Evolutionary conservation across 2,113 vertebrate genomes (phyloP).

Genomic region (Oncorhynchus keta): DNA sequence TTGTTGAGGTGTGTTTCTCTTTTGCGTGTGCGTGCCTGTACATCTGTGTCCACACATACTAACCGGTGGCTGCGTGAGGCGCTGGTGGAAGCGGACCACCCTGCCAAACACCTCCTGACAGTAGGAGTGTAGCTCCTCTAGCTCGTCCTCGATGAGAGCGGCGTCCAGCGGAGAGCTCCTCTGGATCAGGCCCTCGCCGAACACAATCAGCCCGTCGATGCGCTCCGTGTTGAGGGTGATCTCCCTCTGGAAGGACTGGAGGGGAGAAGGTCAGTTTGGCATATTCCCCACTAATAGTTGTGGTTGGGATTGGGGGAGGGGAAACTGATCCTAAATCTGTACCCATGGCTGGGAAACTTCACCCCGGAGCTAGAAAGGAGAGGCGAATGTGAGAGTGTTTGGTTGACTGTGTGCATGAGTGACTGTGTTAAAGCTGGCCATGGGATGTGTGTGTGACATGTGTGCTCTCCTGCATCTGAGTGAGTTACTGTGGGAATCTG

Average conservation of each 20-base stretch:
- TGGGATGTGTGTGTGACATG: no score
- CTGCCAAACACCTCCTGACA: constrained; percentile 94
- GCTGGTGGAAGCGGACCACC: constrained; percentile 88
- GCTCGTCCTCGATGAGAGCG: constrained; percentile 85
- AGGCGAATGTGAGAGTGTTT: not conserved
- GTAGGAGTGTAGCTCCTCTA: constrained; percentile 90
- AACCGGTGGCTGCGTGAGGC: constrained; percentile 78
- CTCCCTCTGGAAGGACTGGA: constrained; percentile 91
- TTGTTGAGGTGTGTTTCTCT: not conserved
- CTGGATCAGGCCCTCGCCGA: constrained; percentile 90
- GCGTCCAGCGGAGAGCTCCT: constrained; percentile 88
- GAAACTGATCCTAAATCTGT: not conserved
- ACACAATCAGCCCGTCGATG: constrained; percentile 90
- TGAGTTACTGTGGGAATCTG: no score
- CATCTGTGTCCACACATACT: constrained; percentile 46
- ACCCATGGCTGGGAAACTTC: no score
- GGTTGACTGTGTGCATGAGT: not conserved
- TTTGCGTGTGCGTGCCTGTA: not conserved
- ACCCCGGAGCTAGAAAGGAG: no score
- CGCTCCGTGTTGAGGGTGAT: constrained; percentile 89
- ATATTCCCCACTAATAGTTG: not conserved
- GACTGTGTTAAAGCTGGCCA: not conserved
- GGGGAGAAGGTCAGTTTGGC: not conserved
- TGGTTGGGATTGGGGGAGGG: not conserved
- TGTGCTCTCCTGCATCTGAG: no score